Percentiles rank a stretch among this genome's conserved stretches.
These are phyloP conservation scores for Dexiosoma caninum DNA, from an alignment of 2,888 invertebrate genomes.

Conservation along the genomic window DNA sequence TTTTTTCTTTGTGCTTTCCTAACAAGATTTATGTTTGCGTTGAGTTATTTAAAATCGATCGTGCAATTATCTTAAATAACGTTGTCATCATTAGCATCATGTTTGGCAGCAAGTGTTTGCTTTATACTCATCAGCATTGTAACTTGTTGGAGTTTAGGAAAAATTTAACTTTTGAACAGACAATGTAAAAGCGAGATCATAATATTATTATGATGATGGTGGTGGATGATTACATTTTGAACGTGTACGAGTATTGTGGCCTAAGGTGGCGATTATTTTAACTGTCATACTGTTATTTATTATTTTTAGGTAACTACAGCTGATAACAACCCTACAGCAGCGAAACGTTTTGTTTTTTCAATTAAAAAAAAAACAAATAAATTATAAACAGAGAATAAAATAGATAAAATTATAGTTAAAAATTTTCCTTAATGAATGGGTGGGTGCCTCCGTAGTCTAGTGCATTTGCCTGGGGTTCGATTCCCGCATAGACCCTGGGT, in stretches of 20 bases:
- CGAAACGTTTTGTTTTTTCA: not conserved
- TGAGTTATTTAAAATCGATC: constrained; percentile 39
- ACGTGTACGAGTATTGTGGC: constrained; percentile 21
- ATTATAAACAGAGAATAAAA: too few relatives aligned
- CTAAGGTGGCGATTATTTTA: constrained; percentile 22
- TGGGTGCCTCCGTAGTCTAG: too few relatives aligned
- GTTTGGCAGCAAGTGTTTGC: constrained; percentile 36
- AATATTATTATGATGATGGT: not conserved
- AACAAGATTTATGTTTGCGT: constrained; percentile 36
- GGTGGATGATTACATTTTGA: not conserved
- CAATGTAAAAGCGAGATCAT: not conserved
- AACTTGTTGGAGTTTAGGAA: not conserved
- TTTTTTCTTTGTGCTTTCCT: too few relatives aligned
- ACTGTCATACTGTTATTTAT: not conserved
- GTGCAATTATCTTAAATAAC: constrained; percentile 29
- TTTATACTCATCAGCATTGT: constrained; percentile 37
- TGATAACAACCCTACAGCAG: not conserved
- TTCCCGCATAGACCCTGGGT: too few relatives aligned
- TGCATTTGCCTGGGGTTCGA: too few relatives aligned
- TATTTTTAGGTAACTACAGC: not conserved
- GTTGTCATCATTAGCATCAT: constrained; percentile 39
- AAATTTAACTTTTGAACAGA: not conserved
- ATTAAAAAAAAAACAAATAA: too few relatives aligned
- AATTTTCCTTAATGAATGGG: too few relatives aligned
- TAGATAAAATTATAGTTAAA: too few relatives aligned